phyloP scores from a whole-genome alignment of 2,888 invertebrate species.

The Falcaria lacertinaria region DNA sequence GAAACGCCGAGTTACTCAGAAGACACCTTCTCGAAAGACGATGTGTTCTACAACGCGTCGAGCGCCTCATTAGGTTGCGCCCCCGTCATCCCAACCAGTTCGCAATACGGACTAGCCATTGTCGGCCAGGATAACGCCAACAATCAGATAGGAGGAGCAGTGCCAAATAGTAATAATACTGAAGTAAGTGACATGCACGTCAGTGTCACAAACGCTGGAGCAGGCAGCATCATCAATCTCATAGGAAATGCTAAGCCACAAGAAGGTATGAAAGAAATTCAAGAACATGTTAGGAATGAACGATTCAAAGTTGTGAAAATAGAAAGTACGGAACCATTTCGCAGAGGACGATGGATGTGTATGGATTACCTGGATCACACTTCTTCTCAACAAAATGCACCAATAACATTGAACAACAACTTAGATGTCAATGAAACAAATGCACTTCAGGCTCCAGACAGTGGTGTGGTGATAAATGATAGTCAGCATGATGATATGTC shows the following conservation, averaged over 20 bases:
- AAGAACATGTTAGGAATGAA: conserved; percentile 88
- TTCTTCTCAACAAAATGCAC: conserved; percentile 74
- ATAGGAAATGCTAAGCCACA: conserved; percentile 76
- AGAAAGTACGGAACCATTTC: conserved; percentile 96
- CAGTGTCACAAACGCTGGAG: conserved; percentile 81
- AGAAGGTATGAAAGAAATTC: conserved; percentile 81
- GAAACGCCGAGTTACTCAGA: conserved; percentile 92
- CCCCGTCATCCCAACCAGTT: conserved; percentile 89
- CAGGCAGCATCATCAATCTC: conserved; percentile 81
- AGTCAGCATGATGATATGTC: conserved; percentile 73
- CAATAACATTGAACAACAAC: conserved; percentile 71
- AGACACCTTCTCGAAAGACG: conserved; percentile 91
- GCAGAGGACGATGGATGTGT: conserved; percentile 95
- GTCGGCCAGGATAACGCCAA: conserved; percentile 81
- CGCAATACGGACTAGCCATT: conserved; percentile 90
- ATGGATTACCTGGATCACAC: conserved; percentile 96
- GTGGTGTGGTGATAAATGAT: conserved; percentile 75
- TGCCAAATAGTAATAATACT: conserved; percentile 75
- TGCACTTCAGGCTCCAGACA: conserved; percentile 67
- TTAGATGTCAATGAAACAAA: conserved; percentile 65
- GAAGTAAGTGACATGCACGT: conserved; percentile 81
- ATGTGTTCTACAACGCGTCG: conserved; percentile 87
- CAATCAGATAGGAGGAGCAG: conserved; percentile 69
- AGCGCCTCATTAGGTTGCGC: conserved; percentile 88
- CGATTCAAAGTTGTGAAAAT: conserved; percentile 97